Percentiles rank a stretch among this genome's conserved stretches.
Evolutionary conservation across 2,888 invertebrate genomes (phyloP).

Genomic region (Drosophila fungiperda): DNA sequence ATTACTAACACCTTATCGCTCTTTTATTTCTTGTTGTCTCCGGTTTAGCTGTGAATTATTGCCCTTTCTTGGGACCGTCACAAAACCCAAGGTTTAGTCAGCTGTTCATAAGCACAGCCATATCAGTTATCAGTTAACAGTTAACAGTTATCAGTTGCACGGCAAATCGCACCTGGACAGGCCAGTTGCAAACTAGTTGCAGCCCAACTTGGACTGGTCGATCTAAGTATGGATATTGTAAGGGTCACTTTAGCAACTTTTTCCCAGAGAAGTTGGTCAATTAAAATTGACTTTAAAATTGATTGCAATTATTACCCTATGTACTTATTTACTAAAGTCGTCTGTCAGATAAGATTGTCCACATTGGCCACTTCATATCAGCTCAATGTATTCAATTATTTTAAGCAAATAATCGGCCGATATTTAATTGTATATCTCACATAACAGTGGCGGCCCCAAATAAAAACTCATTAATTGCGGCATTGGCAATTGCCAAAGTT

Average conservation of each 20-base stretch:
- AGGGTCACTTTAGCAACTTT: slow-evolving; percentile 37
- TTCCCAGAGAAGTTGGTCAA: slow-evolving; percentile 4
- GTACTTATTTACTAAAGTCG: slow-evolving; percentile 54
- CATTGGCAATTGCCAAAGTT: slow-evolving; percentile 58
- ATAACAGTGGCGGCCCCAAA: slow-evolving; percentile 42
- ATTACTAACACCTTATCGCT: background rate
- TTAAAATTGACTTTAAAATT: slow-evolving; percentile 25
- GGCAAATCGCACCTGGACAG: slow-evolving; percentile 29
- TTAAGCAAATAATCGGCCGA: slow-evolving; percentile 55
- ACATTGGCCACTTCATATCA: slow-evolving; percentile 49
- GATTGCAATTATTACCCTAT: slow-evolving; percentile 42
- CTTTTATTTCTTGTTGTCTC: slow-evolving; percentile 19
- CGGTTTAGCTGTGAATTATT: slow-evolving; percentile 35
- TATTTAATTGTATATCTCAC: slow-evolving; percentile 47
- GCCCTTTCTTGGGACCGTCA: background rate
- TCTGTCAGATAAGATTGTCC: slow-evolving; percentile 44
- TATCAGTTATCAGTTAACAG: slow-evolving; percentile 29
- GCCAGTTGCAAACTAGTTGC: background rate
- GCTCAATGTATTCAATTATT: slow-evolving; percentile 46
- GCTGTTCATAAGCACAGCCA: slow-evolving; percentile 14
- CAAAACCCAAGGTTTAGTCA: slow-evolving; percentile 12
- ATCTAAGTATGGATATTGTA: background rate
- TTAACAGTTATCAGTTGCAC: slow-evolving; percentile 13
- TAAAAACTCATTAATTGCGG: slow-evolving; percentile 64
- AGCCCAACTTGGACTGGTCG: background rate